Conservation (phyloP, 2,888 invertebrate genomes). For the Taenaris catops region DNA sequence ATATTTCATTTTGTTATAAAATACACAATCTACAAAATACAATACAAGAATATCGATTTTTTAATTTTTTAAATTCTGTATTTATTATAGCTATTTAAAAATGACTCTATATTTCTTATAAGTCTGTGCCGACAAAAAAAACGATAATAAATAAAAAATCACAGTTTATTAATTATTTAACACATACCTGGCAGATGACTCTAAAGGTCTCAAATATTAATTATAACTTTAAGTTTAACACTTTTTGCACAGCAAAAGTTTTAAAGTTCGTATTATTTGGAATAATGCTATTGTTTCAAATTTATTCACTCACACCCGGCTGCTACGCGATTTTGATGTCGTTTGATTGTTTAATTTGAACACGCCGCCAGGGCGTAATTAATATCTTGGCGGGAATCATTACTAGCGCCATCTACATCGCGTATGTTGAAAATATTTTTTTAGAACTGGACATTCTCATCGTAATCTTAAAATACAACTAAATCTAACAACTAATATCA, state of each 20-base stretch:
- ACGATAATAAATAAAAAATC: background rate
- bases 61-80: too few species aligned
- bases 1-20: too few species aligned
- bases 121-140: background rate
- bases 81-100: too few species aligned
- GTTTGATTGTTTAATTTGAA: conserved; percentile 67
- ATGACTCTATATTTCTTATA: background rate
- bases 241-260: conserved; percentile 12
- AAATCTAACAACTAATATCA: too few species aligned
- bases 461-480: too few species aligned
- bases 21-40: too few species aligned
- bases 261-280: conserved; percentile 1
- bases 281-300: conserved; percentile 7
- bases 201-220: background rate
- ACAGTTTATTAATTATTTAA: background rate
- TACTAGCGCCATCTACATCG: too few species aligned
- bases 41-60: too few species aligned
- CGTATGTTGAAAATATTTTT: too few species aligned
- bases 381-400: too few species aligned
- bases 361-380: too few species aligned
- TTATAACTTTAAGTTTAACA: conserved; percentile 2
- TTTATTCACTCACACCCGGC: conserved; percentile 33
- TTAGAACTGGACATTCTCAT: too few species aligned
- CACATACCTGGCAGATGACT: conserved; percentile 3
- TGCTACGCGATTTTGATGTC: conserved; percentile 65